phyloP scores from a whole-genome alignment of 2,888 invertebrate genomes.

The Abrostola tripartita region DNA sequence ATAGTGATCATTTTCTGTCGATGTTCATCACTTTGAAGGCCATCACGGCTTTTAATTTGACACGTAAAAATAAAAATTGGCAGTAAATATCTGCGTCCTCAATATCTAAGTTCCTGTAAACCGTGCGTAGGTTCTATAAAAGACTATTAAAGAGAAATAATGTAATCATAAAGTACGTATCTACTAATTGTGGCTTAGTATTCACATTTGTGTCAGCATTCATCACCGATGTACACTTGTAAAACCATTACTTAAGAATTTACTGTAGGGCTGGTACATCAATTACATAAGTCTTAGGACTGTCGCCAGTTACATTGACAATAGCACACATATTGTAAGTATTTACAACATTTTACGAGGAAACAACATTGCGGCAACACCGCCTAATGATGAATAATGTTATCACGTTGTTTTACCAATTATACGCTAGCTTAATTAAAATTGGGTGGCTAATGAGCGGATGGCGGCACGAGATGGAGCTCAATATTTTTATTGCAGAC shows the following conservation, averaged over 20 bases:
- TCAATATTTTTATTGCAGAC: slow-evolving; percentile 50
- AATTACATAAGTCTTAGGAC: slow-evolving; percentile 39
- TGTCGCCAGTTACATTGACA: slow-evolving; percentile 47
- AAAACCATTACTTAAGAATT: slow-evolving; percentile 47
- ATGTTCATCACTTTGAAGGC: neutral
- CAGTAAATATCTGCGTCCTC: neutral
- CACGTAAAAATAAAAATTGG: neutral
- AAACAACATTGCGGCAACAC: slow-evolving; percentile 36
- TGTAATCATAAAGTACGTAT: slow-evolving; percentile 24
- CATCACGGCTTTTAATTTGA: neutral
- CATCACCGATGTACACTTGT: slow-evolving; percentile 36
- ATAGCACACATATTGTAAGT: slow-evolving; percentile 48
- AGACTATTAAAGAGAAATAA: slow-evolving; percentile 9
- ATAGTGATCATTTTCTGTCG: neutral
- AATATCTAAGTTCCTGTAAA: slow-evolving; percentile 15
- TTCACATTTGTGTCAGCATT: slow-evolving; percentile 45
- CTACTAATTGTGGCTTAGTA: slow-evolving; percentile 36
- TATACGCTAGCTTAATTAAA: slow-evolving; percentile 51
- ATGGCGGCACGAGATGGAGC: slow-evolving; percentile 44
- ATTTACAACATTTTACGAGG: slow-evolving; percentile 37
- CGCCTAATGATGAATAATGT: slow-evolving; percentile 35
- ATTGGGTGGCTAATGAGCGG: slow-evolving; percentile 47
- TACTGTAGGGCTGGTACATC: slow-evolving; percentile 36
- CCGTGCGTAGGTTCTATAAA: neutral
- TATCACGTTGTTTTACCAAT: slow-evolving; percentile 44